Evolutionary conservation across 2,797 vertebrate species (phyloP).

Genomic region (Eleutherodactylus coqui): DNA sequence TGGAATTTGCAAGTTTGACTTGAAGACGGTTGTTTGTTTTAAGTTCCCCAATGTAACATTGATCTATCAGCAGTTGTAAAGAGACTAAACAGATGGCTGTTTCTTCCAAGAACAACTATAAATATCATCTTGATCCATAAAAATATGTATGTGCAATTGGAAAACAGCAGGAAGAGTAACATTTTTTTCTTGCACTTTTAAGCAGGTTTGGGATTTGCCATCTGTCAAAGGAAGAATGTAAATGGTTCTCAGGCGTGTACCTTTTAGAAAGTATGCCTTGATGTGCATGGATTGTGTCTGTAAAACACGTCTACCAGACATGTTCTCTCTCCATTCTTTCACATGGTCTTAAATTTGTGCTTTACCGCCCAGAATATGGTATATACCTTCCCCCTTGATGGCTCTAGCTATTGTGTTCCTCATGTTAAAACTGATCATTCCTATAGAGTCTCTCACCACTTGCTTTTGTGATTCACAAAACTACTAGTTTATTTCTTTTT

Average conservation of each 20-base stretch:
- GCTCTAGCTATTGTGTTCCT: neutral
- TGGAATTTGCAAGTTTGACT: neutral
- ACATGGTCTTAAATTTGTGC: neutral
- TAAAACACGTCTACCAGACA: neutral
- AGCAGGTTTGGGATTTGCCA: neutral
- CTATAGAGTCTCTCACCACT: too few relatives aligned
- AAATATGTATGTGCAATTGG: neutral
- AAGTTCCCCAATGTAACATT: neutral
- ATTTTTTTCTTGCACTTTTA: neutral
- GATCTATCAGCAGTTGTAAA: neutral
- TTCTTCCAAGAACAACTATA: neutral
- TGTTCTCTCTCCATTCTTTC: neutral
- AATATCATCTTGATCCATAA: neutral
- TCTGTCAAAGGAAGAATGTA: constrained; percentile 20
- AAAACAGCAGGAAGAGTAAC: neutral
- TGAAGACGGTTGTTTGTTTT: neutral
- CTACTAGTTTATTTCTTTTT: too few relatives aligned
- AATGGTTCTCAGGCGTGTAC: neutral
- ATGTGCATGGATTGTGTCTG: neutral
- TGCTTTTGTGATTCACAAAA: neutral
- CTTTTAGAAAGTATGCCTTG: neutral
- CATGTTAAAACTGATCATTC: neutral
- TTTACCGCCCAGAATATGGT: neutral
- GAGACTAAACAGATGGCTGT: neutral
- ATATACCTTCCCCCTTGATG: neutral